These are phyloP conservation scores for Campoplex capitator DNA, from an alignment of 2,888 invertebrate species.

Conservation along the genomic window DNA sequence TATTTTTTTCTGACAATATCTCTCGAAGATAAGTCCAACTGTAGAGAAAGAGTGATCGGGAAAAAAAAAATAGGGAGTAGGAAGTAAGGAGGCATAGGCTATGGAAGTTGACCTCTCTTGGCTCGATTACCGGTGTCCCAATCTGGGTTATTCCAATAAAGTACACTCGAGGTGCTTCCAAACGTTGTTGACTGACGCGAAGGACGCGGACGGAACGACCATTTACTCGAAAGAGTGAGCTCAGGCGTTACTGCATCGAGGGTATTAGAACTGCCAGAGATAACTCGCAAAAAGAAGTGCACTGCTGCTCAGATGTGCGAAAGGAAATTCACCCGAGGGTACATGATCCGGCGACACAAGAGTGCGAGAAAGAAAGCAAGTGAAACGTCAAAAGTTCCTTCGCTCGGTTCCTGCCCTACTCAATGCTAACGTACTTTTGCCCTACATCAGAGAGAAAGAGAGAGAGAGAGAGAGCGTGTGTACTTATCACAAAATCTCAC, in stretches of 20 bases:
- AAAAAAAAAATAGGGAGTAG: not conserved
- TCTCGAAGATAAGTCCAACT: not conserved
- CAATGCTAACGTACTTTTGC: conserved; percentile 44
- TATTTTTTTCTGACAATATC: too few species aligned
- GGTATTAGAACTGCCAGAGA: conserved; percentile 10
- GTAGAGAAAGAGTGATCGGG: not conserved
- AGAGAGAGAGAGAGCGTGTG: not conserved
- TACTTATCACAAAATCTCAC: conserved; percentile 34
- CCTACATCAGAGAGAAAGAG: not conserved
- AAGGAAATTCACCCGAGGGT: conserved; percentile 30
- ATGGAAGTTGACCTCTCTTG: conserved; percentile 32
- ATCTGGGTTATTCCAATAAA: conserved; percentile 82
- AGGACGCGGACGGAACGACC: conserved; percentile 53
- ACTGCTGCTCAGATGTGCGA: conserved; percentile 13
- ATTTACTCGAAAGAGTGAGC: conserved; percentile 34
- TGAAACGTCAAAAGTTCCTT: conserved; percentile 46
- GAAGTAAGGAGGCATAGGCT: not conserved
- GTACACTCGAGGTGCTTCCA: conserved; percentile 79
- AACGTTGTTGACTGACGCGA: conserved; percentile 77
- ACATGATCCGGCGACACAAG: not conserved
- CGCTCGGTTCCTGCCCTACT: conserved; percentile 55
- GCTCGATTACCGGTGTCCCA: conserved; percentile 16
- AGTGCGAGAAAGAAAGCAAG: not conserved
- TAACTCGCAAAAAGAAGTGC: not conserved
- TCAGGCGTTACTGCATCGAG: conserved; percentile 1